These are phyloP conservation scores for Meteorus cinctellus DNA, from an alignment of 2,888 invertebrate genomes.

Conservation along the genomic window DNA sequence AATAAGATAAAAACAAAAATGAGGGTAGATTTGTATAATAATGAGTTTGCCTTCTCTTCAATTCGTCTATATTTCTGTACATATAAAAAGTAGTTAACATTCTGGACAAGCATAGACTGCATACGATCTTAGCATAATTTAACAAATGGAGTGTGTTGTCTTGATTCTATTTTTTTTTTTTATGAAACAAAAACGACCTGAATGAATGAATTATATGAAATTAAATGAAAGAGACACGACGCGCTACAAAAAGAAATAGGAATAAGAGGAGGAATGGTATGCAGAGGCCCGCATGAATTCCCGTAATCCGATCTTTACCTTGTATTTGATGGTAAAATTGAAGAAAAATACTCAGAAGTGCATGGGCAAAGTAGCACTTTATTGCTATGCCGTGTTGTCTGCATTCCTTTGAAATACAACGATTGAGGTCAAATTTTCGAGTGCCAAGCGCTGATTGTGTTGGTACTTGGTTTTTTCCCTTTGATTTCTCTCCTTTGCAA, in stretches of 20 bases:
- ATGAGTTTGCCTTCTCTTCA: too few species aligned
- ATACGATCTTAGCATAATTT: too few species aligned
- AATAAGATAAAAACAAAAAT: too few species aligned
- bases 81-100: too few species aligned
- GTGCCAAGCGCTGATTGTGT: constrained; percentile 35
- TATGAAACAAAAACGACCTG: constrained; percentile 42
- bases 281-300: constrained; percentile 45
- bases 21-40: too few species aligned
- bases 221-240: constrained; percentile 18
- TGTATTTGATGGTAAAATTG: constrained; percentile 42
- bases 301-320: constrained; percentile 48
- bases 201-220: constrained; percentile 46
- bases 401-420: constrained; percentile 37
- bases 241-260: neutral
- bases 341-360: constrained; percentile 27
- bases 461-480: constrained; percentile 25
- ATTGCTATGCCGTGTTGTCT: neutral
- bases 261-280: constrained; percentile 8
- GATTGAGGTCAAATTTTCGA: constrained; percentile 37
- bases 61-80: too few species aligned
- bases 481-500: constrained; percentile 26
- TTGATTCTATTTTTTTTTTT: constrained; percentile 34
- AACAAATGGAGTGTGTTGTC: too few species aligned
- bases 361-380: constrained; percentile 28
- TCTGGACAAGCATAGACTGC: too few species aligned